Percentiles rank a stretch among this genome's conserved stretches.
Evolutionary conservation across 2,797 vertebrate species (phyloP).

Genomic region (Esox masquinongy): DNA sequence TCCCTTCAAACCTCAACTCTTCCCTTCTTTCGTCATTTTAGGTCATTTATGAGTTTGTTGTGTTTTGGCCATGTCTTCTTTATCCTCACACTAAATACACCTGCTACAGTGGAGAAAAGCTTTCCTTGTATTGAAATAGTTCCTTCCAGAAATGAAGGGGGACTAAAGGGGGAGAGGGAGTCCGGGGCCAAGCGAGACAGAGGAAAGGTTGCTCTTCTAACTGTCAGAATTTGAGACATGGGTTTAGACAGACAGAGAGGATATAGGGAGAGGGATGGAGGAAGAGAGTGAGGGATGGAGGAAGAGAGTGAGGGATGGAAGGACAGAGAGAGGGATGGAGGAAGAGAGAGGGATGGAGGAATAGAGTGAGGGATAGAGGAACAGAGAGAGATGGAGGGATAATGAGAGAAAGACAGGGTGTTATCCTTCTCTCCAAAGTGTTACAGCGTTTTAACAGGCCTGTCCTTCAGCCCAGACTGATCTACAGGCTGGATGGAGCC

Average conservation of each 20-base stretch:
- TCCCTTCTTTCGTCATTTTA: background rate
- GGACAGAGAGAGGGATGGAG: too few species aligned
- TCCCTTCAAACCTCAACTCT: background rate
- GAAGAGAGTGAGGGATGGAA: too few species aligned
- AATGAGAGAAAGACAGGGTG: background rate
- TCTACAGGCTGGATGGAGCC: background rate
- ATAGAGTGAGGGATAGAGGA: too few species aligned
- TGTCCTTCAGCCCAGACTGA: conserved; percentile 2
- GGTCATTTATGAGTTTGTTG: background rate
- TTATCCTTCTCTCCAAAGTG: background rate
- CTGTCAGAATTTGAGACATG: conserved; percentile 56
- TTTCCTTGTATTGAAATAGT: conserved; percentile 57
- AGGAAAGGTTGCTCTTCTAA: conserved; percentile 14
- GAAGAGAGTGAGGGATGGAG: too few species aligned
- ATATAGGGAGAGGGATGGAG: background rate
- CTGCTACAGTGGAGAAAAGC: conserved; percentile 53
- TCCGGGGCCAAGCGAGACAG: conserved; percentile 2
- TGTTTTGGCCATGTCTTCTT: background rate
- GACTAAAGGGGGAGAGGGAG: conserved; percentile 42
- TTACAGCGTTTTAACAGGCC: background rate
- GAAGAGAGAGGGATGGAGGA: too few species aligned
- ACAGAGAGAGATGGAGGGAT: background rate
- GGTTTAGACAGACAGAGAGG: conserved; percentile 25
- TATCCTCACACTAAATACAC: conserved; percentile 40
- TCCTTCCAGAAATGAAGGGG: conserved; percentile 52